Base-by-base conservation (phyloP, 1,140 invertebrate genomes). In the Mesaphorura yosii region DNA sequence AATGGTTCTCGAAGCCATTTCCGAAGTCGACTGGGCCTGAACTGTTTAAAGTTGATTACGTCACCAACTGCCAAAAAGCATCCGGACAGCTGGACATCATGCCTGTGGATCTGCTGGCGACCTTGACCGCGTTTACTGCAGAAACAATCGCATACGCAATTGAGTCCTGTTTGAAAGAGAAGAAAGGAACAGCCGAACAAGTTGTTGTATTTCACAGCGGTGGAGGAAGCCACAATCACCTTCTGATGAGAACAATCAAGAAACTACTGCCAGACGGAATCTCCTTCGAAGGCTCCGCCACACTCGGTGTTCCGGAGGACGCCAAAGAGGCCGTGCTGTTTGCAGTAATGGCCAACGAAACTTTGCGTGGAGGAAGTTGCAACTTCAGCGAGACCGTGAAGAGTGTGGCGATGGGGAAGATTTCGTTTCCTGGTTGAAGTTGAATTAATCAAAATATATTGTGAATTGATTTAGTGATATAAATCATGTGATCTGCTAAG, bases 271-370 rank as follows among this genome's bases (percentile, higher is more conserved):
- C 37, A 34, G 23, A 42, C 7, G 22, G 25, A 26, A n/a, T n/a
- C n/a, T 15, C 17, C 15, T 46, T 51, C 25, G 1, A 51, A 1
- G 7, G 15, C 14, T 46, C 40, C 10, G 29, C 50, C 15, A 5
- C 10, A 15, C 42, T 56, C 15, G 54, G 48, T 46, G 47, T 56
- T 23, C 23, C 41, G 5, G 34, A 19, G 2, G 54, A 56, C 19
- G 48, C 54, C 2, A 56, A 56, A 27, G 54, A 56, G 40, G 54
- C 54, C 19, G 37, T 56, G 0, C 29, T 56, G 1, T 56, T 56
- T 39, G 54, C 54, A 10, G 51, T 42, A 3, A 19, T 56, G 1
- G 54, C 54, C 19, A 56, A 56, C 47, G 48, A 56, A 37, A 15
- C 31, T 4, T 6, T 56, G 20, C 28, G 1, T 23, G 42, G 48